Conservation (phyloP, 2,888 invertebrate species). For the Orthosia gothica region DNA sequence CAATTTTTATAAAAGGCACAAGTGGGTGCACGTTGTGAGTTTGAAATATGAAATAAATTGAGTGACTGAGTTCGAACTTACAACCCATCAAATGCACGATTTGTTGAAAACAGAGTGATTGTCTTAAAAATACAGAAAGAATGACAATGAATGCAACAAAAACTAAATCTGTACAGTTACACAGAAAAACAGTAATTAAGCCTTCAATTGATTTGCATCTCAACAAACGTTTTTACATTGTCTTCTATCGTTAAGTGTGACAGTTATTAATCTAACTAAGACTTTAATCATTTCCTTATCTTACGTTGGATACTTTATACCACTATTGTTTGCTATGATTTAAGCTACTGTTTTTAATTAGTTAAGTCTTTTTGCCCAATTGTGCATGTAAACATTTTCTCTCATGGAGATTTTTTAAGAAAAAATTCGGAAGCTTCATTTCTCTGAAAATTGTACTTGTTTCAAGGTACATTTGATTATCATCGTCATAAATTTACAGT, state of each 20-base stretch:
- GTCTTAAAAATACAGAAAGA: no score
- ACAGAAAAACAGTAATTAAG: conserved; percentile 39
- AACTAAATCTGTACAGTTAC: conserved; percentile 10
- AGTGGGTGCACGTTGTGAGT: no score
- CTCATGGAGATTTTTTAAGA: no score
- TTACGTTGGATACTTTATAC: background rate
- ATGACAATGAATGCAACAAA: conserved; percentile 7
- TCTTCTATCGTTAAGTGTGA: background rate
- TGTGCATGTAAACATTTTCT: no score
- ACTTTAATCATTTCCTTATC: conserved; percentile 14
- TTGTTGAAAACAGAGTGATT: no score
- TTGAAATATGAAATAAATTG: no score
- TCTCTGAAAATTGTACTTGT: no score
- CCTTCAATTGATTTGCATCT: conserved; percentile 26
- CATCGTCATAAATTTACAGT: background rate
- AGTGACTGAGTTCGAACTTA: no score
- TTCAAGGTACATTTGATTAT: background rate
- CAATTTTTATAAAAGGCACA: no score
- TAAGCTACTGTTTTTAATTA: background rate
- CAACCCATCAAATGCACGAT: no score
- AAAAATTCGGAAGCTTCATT: no score
- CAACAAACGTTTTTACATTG: conserved; percentile 28
- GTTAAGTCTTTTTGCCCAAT: background rate
- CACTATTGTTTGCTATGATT: background rate
- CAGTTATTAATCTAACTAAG: background rate